Evolutionary conservation across 2,113 vertebrate genomes (phyloP).

Genomic region (Eurypyga helias): DNA sequence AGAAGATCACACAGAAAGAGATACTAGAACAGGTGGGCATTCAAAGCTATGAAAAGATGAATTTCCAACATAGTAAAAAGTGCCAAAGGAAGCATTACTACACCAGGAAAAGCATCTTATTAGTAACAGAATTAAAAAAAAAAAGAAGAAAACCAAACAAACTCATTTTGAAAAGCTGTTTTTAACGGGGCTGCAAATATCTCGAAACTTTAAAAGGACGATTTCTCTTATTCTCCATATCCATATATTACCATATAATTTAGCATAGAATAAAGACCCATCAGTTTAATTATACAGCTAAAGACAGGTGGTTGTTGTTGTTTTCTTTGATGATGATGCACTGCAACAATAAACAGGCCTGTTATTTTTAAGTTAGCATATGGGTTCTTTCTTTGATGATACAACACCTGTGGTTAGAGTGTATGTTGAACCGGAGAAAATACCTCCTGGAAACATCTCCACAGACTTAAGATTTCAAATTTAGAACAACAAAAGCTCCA

Average conservation of each 20-base stretch:
- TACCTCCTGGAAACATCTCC: conserved; percentile 47
- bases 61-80: background rate
- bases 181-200: background rate
- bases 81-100: background rate
- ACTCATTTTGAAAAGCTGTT: background rate
- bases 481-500: conserved; percentile 55
- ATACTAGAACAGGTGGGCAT: background rate
- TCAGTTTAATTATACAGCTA: conserved; percentile 51
- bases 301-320: conserved; percentile 72
- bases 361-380: conserved; percentile 66
- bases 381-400: conserved; percentile 60
- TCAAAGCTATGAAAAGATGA: background rate
- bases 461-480: conserved; percentile 50
- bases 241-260: conserved; percentile 62
- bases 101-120: background rate
- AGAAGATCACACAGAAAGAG: background rate
- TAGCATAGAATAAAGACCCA: conserved; percentile 50
- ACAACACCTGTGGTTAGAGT: conserved; percentile 64
- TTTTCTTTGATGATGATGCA: conserved; percentile 70
- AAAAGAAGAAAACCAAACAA: background rate
- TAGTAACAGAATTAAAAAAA: background rate
- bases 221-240: background rate
- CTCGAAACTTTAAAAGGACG: conserved; percentile 7
- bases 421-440: conserved; percentile 31
- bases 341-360: conserved; percentile 61